Conservation (phyloP, 1,140 invertebrate species). For the Drosophila grimshawi region DNA sequence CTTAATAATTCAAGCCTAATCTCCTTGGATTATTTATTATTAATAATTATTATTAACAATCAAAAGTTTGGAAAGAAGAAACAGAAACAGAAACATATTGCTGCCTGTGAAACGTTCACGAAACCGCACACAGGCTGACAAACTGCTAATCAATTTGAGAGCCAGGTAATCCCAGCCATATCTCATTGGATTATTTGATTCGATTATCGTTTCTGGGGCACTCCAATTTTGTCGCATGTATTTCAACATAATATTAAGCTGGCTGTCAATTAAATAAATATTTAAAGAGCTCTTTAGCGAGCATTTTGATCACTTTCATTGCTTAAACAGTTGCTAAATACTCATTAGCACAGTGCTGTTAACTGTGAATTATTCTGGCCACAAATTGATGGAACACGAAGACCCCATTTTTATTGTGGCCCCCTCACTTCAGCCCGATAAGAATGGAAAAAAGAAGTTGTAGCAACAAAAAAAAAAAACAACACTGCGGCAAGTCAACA, state of each 20-base stretch:
- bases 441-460: slow-evolving; percentile 17
- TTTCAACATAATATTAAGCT: neutral
- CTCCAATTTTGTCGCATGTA: too few relatives aligned
- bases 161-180: too few relatives aligned
- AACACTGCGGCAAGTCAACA: slow-evolving; percentile 8
- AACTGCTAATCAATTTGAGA: too few relatives aligned
- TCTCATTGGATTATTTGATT: too few relatives aligned
- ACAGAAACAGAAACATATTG: too few relatives aligned
- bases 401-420: slow-evolving; percentile 1
- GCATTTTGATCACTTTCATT: slow-evolving; percentile 25
- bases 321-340: slow-evolving; percentile 32
- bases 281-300: slow-evolving; percentile 10
- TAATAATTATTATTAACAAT: too few relatives aligned
- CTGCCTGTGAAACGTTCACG: too few relatives aligned
- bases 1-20: too few relatives aligned
- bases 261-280: slow-evolving; percentile 21
- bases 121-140: too few relatives aligned
- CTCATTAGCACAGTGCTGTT: slow-evolving; percentile 22
- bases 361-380: neutral
- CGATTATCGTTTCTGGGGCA: too few relatives aligned
- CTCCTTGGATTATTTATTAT: too few relatives aligned
- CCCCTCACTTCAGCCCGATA: slow-evolving; percentile 3
- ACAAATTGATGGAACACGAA: slow-evolving; percentile 35
- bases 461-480: slow-evolving; percentile 2
- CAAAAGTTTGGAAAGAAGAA: neutral